These are phyloP conservation scores for Drosophila affinis DNA, from an alignment of 2,888 invertebrate genomes.

Conservation along the genomic window DNA sequence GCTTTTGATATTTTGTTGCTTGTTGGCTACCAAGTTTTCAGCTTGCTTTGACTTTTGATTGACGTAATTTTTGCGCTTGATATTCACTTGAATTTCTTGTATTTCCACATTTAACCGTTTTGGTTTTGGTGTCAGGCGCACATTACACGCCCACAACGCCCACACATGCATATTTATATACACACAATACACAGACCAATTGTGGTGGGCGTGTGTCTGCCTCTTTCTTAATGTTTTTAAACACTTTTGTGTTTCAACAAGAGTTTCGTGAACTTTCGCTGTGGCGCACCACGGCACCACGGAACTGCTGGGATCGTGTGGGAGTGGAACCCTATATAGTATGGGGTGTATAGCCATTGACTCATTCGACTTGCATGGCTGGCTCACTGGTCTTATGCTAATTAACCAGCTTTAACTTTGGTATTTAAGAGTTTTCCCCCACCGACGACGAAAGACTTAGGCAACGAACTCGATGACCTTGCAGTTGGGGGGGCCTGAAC, in stretches of 20 bases:
- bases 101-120: conserved; percentile 79
- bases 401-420: conserved; percentile 63
- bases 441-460: conserved; percentile 61
- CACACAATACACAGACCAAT: conserved; percentile 26
- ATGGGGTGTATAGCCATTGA: conserved; percentile 48
- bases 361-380: conserved; percentile 55
- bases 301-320: conserved; percentile 44
- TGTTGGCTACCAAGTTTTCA: conserved; percentile 43
- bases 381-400: conserved; percentile 49
- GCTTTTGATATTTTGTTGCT: conserved; percentile 39
- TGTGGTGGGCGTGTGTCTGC: conserved; percentile 63
- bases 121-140: conserved; percentile 77
- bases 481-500: conserved; percentile 37
- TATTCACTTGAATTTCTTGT: conserved; percentile 79
- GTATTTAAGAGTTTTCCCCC: conserved; percentile 52
- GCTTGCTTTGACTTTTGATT: conserved; percentile 73
- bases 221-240: conserved; percentile 26
- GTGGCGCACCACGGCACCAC: conserved; percentile 24
- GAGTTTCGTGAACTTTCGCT: conserved; percentile 71
- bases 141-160: conserved; percentile 71
- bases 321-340: conserved; percentile 31
- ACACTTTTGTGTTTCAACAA: conserved; percentile 47
- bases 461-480: conserved; percentile 66
- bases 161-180: conserved; percentile 24
- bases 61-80: conserved; percentile 79